A percentile compares a stretch with the other conserved stretches of the same genome.
Conservation (phyloP, 1,140 invertebrate species). For the Cyclina sinensis region DNA sequence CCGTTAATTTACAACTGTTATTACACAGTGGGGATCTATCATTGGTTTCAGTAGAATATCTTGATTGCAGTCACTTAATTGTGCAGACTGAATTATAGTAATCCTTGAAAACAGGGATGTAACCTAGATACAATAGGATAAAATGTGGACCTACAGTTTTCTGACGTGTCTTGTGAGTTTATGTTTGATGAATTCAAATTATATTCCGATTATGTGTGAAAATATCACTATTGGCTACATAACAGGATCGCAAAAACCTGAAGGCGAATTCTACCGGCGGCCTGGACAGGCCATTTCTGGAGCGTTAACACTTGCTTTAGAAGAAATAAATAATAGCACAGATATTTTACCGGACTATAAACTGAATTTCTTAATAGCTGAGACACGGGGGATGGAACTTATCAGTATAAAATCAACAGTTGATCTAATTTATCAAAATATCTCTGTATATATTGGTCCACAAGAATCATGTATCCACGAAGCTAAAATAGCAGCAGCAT, state of each 20-base stretch:
- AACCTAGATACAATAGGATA: neutral
- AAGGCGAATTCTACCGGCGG: conserved; percentile 62
- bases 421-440: conserved; percentile 95
- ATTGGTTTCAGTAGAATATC: neutral
- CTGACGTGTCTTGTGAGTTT: neutral
- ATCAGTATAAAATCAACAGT: conserved; percentile 94
- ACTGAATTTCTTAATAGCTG: conserved; percentile 93
- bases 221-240: conserved; percentile 79
- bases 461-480: conserved; percentile 97
- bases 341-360: conserved; percentile 93
- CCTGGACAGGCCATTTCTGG: conserved; percentile 95
- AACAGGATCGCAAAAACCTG: conserved; percentile 72
- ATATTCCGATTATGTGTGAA: conserved; percentile 44
- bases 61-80: neutral
- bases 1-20: neutral
- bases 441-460: conserved; percentile 96
- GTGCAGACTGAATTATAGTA: neutral
- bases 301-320: conserved; percentile 93
- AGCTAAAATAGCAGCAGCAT: conserved; percentile 96
- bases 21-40: conserved; percentile 5
- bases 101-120: neutral
- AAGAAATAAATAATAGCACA: conserved; percentile 93
- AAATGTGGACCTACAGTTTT: no score
- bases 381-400: conserved; percentile 96
- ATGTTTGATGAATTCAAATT: neutral